Evolutionary conservation across 2,888 invertebrate species (phyloP), one percentile per base, ranked within the genome.

Genomic region (Pherbina coryleti): DNA sequence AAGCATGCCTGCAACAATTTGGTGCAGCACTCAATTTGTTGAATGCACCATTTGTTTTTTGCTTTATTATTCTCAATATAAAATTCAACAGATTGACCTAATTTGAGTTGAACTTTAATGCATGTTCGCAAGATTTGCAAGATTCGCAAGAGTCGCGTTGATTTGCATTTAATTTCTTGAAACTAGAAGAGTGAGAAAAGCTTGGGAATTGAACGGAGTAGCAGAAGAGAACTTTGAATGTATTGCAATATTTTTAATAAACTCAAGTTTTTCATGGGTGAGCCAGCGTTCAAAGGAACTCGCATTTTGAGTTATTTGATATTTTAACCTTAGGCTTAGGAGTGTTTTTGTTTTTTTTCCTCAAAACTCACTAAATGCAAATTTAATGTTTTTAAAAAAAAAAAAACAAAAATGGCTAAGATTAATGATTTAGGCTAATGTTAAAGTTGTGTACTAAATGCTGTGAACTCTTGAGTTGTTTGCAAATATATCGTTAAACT

Each of bases 31-130:
- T 64, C 64, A 64, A 34, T 64, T 31, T 34, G 60, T 31, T 17
- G 3, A 22, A 19, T 57, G 22, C 19, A 57, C 22, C 8, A 57
- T 64, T 64, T 31, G 25, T 64, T 5, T 34, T 28, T 64, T 31
- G n/a, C n/a, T 64, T 64, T 5, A 9, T 64, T 64, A 9, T 64
- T 1, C 11, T 53, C n/a, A 28, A 53, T n/a, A 31, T 70, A 70
- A 70, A 53, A 25, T 72, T 69, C 44, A 34, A 44, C 57, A 57
- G 60, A 60, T 28, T 62, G 73, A 73, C 73, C 73, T 25, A 73
- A 73, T 73, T 73, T 49, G 44, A 5, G 44, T 25, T 73, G 72
- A 72, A 72, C 72, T 72, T 57, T 72, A 37, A 57, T 72, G 53
- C 55, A 22, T 51, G 69, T 25, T 60, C 62, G 9, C 62, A 37